phyloP scores from a whole-genome alignment of 2,113 vertebrate genomes.

The Pelodiscus sinensis region DNA sequence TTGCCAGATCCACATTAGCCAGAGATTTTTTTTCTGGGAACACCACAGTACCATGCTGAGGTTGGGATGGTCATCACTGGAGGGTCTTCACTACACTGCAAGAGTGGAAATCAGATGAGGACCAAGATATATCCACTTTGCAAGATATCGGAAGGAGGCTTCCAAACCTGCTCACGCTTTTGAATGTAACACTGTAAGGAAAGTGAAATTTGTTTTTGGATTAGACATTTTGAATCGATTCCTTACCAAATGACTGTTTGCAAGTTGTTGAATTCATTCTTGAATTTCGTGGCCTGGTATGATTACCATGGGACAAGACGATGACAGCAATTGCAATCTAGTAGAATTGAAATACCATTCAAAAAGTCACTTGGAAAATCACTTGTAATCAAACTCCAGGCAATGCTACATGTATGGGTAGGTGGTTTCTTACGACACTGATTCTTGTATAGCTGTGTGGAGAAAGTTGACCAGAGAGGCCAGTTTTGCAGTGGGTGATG shows the following conservation, averaged over 20 bases:
- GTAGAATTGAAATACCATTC: neutral
- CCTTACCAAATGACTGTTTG: neutral
- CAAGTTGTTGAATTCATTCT: neutral
- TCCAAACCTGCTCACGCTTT: neutral
- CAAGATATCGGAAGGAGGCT: neutral
- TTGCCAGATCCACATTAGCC: neutral
- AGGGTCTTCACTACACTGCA: neutral
- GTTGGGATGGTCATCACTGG: neutral
- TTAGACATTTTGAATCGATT: neutral
- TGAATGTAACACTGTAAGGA: neutral
- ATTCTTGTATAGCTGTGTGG: neutral
- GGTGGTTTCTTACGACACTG: neutral
- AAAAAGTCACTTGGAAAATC: neutral
- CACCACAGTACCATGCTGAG: neutral
- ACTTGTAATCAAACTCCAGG: neutral
- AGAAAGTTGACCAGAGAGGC: neutral
- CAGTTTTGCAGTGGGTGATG: neutral
- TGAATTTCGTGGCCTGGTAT: neutral
- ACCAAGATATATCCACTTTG: neutral
- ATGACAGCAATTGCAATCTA: neutral
- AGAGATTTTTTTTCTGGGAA: neutral
- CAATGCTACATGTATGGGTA: neutral
- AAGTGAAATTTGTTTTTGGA: neutral
- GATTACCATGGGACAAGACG: neutral
- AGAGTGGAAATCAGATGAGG: neutral